These are phyloP conservation scores for Orthonychiurus folsomi DNA, from an alignment of 2,888 invertebrate genomes.

Conservation along the genomic window DNA sequence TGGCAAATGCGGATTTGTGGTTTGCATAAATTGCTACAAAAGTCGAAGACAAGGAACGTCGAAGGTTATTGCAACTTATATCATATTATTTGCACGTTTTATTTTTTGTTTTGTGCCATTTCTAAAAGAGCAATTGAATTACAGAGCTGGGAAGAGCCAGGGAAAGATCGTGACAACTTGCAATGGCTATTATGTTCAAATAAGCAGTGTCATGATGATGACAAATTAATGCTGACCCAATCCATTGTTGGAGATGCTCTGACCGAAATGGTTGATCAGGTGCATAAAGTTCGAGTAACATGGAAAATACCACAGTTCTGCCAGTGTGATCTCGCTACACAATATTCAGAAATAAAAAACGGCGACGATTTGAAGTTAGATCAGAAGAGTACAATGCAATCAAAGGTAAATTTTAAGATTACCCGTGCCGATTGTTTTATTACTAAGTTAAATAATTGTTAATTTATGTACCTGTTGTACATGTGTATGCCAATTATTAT, in stretches of 20 bases:
- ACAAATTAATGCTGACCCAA: constrained; percentile 83
- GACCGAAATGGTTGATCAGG: constrained; percentile 56
- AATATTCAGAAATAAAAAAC: neutral
- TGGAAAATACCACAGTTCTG: constrained; percentile 71
- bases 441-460: too few relatives aligned
- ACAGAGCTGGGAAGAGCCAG: neutral
- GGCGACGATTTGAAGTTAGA: neutral
- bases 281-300: constrained; percentile 67
- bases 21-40: constrained; percentile 93
- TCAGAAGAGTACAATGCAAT: neutral
- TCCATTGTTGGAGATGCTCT: constrained; percentile 85
- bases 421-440: too few relatives aligned
- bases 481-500: too few relatives aligned
- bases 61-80: neutral
- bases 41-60: constrained; percentile 46
- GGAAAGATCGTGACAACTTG: constrained; percentile 57
- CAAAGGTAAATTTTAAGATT: neutral
- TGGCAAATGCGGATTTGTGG: constrained; percentile 65
- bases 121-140: too few relatives aligned
- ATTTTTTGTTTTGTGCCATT: too few relatives aligned
- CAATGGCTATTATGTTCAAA: constrained; percentile 86
- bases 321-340: constrained; percentile 50
- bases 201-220: constrained; percentile 68
- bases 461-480: too few relatives aligned
- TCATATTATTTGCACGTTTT: neutral